phyloP scores from a whole-genome alignment of 2,888 invertebrate genomes.

The Seira sanloemensis region DNA sequence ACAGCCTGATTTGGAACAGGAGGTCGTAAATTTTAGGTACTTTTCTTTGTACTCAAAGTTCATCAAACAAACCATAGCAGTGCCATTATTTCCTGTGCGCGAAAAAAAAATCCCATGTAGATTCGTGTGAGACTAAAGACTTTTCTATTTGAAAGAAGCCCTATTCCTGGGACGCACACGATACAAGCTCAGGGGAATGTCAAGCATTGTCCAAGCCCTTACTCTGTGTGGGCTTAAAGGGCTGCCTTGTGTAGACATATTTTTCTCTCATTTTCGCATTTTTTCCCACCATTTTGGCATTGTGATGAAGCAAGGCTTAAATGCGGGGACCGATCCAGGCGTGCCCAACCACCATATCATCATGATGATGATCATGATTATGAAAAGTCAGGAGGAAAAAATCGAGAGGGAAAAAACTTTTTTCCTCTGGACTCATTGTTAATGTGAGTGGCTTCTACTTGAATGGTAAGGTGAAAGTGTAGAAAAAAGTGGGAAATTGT shows the following conservation, averaged over 20 bases:
- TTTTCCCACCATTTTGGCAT: neutral
- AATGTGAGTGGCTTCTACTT: slow-evolving; percentile 8
- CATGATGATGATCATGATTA: slow-evolving; percentile 7
- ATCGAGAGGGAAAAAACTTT: slow-evolving; percentile 19
- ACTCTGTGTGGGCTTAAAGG: neutral
- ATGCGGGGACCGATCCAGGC: slow-evolving; percentile 23
- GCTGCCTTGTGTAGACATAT: neutral
- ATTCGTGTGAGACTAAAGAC: neutral
- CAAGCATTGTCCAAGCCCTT: slow-evolving; percentile 5
- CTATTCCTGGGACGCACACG: neutral
- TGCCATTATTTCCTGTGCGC: neutral
- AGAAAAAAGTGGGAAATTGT: slow-evolving; percentile 44
- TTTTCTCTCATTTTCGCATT: slow-evolving; percentile 1
- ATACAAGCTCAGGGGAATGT: slow-evolving; percentile 6
- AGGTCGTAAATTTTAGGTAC: neutral
- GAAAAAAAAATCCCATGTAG: neutral
- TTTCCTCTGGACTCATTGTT: slow-evolving; percentile 5
- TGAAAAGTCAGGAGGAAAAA: slow-evolving; percentile 7
- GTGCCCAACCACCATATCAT: slow-evolving; percentile 28
- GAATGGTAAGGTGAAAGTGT: slow-evolving; percentile 30
- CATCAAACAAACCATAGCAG: slow-evolving; percentile 10
- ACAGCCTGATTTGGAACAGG: neutral
- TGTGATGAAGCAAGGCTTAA: neutral
- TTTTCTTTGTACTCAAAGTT: slow-evolving; percentile 9
- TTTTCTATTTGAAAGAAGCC: too few relatives aligned